Percentiles rank a stretch among this genome's conserved stretches.
Conservation (phyloP, 2,888 invertebrate genomes). For the Sphaerophoria taeniata region DNA sequence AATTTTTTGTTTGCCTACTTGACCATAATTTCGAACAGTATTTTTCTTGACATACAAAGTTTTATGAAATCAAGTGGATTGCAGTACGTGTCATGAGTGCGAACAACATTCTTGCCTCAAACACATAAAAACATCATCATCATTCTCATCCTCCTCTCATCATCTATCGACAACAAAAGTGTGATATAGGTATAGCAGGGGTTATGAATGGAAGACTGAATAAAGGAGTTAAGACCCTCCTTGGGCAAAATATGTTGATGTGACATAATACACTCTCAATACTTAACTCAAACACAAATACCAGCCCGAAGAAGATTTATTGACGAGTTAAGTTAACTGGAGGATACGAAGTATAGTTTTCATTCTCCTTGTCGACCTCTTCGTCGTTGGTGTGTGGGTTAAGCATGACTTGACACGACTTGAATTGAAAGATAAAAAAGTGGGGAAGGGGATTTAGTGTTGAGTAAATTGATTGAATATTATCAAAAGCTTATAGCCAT, state of each 20-base stretch:
- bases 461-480: conserved; percentile 62
- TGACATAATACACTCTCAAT: conserved; percentile 43
- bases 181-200: not conserved
- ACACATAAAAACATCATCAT: not conserved
- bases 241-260: conserved; percentile 62
- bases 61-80: conserved; percentile 52
- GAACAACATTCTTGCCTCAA: not conserved
- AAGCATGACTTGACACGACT: conserved; percentile 23
- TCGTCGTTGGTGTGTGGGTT: conserved; percentile 13
- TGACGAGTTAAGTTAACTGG: conserved; percentile 53
- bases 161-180: conserved; percentile 10
- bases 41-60: conserved; percentile 58
- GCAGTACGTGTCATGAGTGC: conserved; percentile 64
- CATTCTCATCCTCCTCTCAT: not conserved
- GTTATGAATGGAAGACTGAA: conserved; percentile 42
- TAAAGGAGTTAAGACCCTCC: conserved; percentile 62
- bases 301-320: conserved; percentile 26
- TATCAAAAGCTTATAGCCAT: conserved; percentile 51
- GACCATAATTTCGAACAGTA: conserved; percentile 35
- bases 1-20: conserved; percentile 17
- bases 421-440: not conserved
- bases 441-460: conserved; percentile 6
- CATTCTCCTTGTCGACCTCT: not conserved
- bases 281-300: not conserved
- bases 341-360: too few relatives aligned